A percentile compares a stretch with the other conserved stretches of the same genome.
Conservation (phyloP, 35 echinoderm and acorn worm genomes). For the Ophioderma brevispina region DNA sequence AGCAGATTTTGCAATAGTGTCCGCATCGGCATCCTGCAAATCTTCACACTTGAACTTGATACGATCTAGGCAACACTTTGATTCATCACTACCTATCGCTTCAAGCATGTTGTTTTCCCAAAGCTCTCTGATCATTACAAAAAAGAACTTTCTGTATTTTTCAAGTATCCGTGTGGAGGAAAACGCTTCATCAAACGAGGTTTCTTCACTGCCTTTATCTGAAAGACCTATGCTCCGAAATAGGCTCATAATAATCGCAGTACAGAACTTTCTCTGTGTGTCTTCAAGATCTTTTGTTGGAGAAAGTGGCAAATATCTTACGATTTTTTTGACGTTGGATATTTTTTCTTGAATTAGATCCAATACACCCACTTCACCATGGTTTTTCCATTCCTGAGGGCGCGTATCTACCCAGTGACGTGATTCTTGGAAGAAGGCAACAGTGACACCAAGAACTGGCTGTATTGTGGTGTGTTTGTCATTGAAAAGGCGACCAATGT, state of each 20-base stretch:
- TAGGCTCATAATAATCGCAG: neutral
- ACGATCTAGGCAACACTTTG: neutral
- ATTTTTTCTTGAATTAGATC: neutral
- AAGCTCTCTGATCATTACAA: slow-evolving; percentile 10
- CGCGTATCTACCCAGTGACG: neutral
- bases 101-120: neutral
- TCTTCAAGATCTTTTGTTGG: neutral
- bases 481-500: neutral
- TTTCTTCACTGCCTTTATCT: neutral
- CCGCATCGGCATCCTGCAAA: neutral
- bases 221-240: neutral
- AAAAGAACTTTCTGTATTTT: neutral
- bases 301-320: slow-evolving; percentile 11
- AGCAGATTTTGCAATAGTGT: neutral
- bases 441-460: neutral
- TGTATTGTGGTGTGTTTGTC: neutral
- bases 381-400: neutral
- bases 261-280: neutral
- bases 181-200: slow-evolving; percentile 1
- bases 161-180: neutral
- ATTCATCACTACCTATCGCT: neutral
- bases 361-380: neutral
- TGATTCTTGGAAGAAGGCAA: neutral
- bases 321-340: neutral
- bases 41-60: slow-evolving; percentile 26